These are phyloP conservation scores for Hafferia zeledoni DNA, from an alignment of 2,797 vertebrate genomes.

Conservation along the genomic window DNA sequence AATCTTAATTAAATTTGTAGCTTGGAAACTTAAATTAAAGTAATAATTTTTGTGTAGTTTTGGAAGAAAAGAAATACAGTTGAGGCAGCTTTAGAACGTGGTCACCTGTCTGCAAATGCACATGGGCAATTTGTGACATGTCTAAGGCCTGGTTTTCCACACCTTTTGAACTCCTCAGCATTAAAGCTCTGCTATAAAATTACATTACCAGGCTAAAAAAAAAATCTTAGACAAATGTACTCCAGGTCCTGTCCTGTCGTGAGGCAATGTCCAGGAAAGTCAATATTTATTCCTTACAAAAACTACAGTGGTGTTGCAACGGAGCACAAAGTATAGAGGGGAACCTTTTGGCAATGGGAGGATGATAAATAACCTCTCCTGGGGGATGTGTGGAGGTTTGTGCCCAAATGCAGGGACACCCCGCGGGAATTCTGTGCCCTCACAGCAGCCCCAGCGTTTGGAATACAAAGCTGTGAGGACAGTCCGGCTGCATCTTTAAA, in stretches of 20 bases:
- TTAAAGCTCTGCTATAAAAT: not conserved
- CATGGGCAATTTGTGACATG: not conserved
- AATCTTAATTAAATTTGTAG: not conserved
- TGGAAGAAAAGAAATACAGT: not conserved
- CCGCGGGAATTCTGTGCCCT: not conserved
- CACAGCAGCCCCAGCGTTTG: not conserved
- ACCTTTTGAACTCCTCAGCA: not conserved
- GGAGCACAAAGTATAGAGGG: not conserved
- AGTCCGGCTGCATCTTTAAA: not conserved
- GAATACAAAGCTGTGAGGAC: not conserved
- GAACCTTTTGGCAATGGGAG: not conserved
- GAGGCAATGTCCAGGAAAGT: constrained; percentile 55
- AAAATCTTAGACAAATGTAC: not conserved
- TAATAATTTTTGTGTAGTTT: not conserved
- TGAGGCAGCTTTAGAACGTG: not conserved
- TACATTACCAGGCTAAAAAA: not conserved
- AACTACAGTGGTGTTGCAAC: constrained; percentile 42
- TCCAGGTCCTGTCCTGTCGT: constrained; percentile 37
- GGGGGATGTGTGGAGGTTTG: not conserved
- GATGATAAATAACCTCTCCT: not conserved
- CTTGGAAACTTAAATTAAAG: not conserved
- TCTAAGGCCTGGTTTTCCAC: not conserved
- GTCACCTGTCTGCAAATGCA: not conserved
- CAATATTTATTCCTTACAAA: constrained; percentile 66
- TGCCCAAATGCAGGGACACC: not conserved